Percentiles rank a stretch among this genome's conserved stretches.
phyloP scores from a whole-genome alignment of 2,888 invertebrate genomes.

The Leptinotarsa tumamoca region DNA sequence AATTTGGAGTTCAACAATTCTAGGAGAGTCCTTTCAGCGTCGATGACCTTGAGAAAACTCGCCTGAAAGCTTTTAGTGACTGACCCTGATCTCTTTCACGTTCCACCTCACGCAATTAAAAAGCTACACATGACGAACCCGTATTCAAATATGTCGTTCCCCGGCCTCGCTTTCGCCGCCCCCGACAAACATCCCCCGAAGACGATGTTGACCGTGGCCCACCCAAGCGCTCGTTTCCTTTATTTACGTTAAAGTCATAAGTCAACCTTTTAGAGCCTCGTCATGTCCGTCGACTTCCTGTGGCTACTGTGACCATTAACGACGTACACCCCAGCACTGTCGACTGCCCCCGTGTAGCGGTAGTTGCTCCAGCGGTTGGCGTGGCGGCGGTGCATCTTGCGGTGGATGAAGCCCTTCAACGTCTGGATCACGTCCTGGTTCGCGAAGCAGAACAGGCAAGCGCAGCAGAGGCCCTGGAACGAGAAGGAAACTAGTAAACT shows the following conservation, averaged over 20 bases:
- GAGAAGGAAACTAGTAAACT: background rate
- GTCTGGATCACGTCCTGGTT: constrained; percentile 78
- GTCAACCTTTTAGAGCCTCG: constrained; percentile 38
- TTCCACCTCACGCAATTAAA: too few species aligned
- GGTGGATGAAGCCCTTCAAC: constrained; percentile 59
- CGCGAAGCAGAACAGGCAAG: constrained; percentile 80
- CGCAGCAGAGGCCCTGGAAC: constrained; percentile 77
- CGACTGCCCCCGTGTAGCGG: constrained; percentile 57
- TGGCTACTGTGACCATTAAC: constrained; percentile 60
- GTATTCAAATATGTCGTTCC: background rate
- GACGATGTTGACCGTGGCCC: constrained; percentile 3
- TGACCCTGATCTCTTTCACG: too few species aligned
- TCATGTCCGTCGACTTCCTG: constrained; percentile 47
- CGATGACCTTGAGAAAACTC: too few species aligned
- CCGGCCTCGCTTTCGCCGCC: background rate
- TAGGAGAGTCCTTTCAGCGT: too few species aligned
- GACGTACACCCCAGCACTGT: constrained; percentile 61
- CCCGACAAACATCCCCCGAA: background rate
- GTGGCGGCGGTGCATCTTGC: constrained; percentile 48
- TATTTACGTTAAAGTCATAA: constrained; percentile 8
- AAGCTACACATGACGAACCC: too few species aligned
- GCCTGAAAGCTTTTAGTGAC: too few species aligned
- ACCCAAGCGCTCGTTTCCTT: background rate
- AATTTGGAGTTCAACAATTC: too few species aligned
- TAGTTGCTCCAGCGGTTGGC: constrained; percentile 58